Evolutionary conservation across 2,797 vertebrate species (phyloP).

Genomic region (Eulemur coronatus): DNA sequence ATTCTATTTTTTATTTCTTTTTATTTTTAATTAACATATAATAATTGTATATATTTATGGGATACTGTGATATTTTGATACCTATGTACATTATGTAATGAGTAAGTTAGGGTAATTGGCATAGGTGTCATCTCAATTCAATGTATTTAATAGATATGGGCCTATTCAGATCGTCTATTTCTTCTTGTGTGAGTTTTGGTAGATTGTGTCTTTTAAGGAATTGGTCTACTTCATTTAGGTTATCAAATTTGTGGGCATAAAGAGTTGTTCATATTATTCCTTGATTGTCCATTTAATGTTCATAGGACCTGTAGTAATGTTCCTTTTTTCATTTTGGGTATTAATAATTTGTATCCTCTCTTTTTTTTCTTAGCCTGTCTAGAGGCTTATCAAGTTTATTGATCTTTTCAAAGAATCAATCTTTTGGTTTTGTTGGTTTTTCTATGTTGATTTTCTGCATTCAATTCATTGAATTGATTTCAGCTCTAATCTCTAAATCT

Average conservation of each 20-base stretch:
- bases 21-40: neutral
- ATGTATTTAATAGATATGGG: neutral
- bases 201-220: neutral
- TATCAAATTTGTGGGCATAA: neutral
- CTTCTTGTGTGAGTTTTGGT: neutral
- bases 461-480: neutral
- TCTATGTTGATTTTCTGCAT: constrained; percentile 17
- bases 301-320: neutral
- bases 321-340: neutral
- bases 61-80: neutral
- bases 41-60: neutral
- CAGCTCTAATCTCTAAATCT: no score
- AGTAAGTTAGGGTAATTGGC: neutral
- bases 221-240: neutral
- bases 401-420: constrained; percentile 8
- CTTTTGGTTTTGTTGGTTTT: constrained; percentile 32
- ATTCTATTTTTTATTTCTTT: neutral
- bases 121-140: neutral
- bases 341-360: neutral
- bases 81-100: neutral
- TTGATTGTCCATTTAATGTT: neutral
- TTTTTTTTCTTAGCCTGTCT: neutral
- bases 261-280: neutral
- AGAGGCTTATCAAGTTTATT: neutral
- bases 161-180: neutral